These are phyloP conservation scores for Malurus cyaneus DNA, from an alignment of 2,113 vertebrate species.

Conservation along the genomic window DNA sequence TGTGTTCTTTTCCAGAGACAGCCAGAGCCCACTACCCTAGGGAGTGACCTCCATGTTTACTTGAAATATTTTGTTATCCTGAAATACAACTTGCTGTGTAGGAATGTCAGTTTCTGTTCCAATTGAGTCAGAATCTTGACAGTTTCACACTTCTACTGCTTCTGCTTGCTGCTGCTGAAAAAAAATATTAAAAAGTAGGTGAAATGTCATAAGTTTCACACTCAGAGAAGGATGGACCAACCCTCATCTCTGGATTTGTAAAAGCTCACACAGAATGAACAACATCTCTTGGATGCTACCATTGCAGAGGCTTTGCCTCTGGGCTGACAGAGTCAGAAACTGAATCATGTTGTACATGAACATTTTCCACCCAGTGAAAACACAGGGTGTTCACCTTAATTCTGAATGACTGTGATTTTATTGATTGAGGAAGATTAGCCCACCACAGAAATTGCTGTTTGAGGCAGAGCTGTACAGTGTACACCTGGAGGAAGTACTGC, in stretches of 20 bases:
- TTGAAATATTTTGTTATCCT: slow-evolving; percentile 1
- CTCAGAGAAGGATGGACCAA: background rate
- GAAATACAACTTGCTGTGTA: background rate
- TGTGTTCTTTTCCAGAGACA: background rate
- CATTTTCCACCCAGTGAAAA: background rate
- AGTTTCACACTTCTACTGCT: background rate
- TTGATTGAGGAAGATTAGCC: background rate
- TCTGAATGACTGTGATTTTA: background rate
- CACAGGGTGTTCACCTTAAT: background rate
- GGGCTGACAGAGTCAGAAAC: background rate
- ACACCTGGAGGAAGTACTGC: background rate
- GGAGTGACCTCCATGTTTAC: background rate
- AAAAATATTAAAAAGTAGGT: background rate
- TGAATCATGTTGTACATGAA: background rate
- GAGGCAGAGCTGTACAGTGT: background rate
- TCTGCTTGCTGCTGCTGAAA: background rate
- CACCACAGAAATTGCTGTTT: background rate
- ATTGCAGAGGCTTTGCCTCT: background rate
- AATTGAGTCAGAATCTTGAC: background rate
- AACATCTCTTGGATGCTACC: background rate
- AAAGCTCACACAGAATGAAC: background rate
- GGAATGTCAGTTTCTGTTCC: background rate
- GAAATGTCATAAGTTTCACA: background rate
- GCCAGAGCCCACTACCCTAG: background rate
- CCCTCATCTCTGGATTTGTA: background rate